phyloP scores from a whole-genome alignment of 2,797 vertebrate genomes.

The Esox lucius region DNA sequence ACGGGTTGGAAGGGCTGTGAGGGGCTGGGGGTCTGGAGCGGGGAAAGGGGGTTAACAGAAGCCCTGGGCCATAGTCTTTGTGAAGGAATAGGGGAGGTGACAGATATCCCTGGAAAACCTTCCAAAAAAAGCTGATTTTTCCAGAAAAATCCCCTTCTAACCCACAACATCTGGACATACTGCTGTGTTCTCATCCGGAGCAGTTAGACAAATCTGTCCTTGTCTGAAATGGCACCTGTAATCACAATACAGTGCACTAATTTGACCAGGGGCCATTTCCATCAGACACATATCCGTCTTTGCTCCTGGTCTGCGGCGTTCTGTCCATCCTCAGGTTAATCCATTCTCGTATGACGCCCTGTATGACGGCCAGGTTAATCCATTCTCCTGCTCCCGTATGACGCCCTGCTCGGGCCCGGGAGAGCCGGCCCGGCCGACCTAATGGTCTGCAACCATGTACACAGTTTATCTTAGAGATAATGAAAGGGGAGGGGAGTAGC shows the following conservation, averaged over 20 bases:
- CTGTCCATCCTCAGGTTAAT: background rate
- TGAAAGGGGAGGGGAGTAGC: constrained; percentile 37
- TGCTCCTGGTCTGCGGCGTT: background rate
- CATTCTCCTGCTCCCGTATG: background rate
- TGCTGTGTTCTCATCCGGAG: no score
- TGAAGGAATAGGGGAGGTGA: background rate
- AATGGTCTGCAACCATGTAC: constrained; percentile 48
- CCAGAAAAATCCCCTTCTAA: background rate
- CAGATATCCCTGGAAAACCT: background rate
- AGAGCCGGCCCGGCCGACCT: constrained; percentile 31
- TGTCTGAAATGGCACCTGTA: no score
- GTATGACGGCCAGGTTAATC: background rate
- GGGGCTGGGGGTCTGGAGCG: background rate
- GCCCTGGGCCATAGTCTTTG: background rate
- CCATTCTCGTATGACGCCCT: background rate
- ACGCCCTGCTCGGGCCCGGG: constrained; percentile 12
- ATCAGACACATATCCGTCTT: no score
- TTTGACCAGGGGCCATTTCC: no score
- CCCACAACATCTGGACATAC: no score
- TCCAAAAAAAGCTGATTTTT: background rate
- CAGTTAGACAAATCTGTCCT: no score
- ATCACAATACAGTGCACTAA: no score
- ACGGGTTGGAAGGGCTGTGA: background rate
- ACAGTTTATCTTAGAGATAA: constrained; percentile 53
- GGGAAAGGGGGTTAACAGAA: background rate